These are phyloP conservation scores for Balaeniceps rex DNA, from an alignment of 2,113 vertebrate species.

Conservation along the genomic window DNA sequence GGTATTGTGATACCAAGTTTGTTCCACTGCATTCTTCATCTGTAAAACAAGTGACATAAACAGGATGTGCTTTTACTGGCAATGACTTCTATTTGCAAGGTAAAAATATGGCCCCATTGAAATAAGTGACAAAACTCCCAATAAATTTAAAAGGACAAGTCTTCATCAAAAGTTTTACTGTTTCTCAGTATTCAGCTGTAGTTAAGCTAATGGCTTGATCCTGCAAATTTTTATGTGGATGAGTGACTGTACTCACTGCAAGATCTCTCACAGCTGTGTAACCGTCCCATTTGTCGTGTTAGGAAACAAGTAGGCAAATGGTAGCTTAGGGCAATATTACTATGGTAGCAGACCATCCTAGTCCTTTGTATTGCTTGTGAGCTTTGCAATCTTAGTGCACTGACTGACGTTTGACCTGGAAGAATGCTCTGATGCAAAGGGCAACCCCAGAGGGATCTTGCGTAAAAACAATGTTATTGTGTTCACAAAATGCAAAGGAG, in stretches of 20 bases:
- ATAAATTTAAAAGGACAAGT: not conserved
- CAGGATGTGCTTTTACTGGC: not conserved
- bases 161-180: not conserved
- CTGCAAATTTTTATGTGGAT: not conserved
- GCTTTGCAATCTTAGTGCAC: not conserved
- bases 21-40: not conserved
- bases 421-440: not conserved
- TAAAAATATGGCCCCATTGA: not conserved
- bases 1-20: not conserved
- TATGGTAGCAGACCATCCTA: not conserved
- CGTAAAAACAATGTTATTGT: not conserved
- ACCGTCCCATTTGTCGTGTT: not conserved
- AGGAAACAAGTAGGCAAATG: not conserved
- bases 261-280: not conserved
- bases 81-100: not conserved
- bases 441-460: not conserved
- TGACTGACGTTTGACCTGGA: not conserved
- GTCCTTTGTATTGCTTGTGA: not conserved
- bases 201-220: not conserved
- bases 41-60: not conserved
- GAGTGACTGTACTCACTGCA: rapidly evolving
- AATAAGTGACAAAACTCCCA: not conserved
- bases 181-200: not conserved
- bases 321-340: not conserved
- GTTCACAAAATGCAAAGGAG: not conserved